Conservation (phyloP, 2,888 invertebrate species). For the Acanthoscelides obtectus region DNA sequence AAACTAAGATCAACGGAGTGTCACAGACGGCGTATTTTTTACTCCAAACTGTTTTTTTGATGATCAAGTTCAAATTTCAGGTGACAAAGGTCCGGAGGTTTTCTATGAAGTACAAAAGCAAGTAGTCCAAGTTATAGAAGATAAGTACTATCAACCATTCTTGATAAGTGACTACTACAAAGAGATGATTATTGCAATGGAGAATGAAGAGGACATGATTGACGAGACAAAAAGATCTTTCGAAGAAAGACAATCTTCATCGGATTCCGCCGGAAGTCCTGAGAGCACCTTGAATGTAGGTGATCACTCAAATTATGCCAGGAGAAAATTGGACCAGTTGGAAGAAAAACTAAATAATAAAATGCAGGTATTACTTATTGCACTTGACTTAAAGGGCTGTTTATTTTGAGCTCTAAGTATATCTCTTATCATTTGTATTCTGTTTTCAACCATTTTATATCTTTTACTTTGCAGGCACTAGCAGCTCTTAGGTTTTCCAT, state of each 20-base stretch:
- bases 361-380: conserved; percentile 61
- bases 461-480: conserved; percentile 67
- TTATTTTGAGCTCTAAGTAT: too few relatives aligned
- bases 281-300: conserved; percentile 59
- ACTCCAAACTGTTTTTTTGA: too few relatives aligned
- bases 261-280: conserved; percentile 53
- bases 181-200: conserved; percentile 62
- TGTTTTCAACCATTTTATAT: neutral
- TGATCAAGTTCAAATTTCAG: conserved; percentile 45
- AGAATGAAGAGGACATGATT: conserved; percentile 52
- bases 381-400: too few relatives aligned
- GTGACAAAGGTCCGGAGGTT: conserved; percentile 82
- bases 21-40: too few relatives aligned
- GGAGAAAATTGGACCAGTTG: conserved; percentile 75
- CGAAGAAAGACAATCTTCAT: conserved; percentile 55
- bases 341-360: conserved; percentile 83
- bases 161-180: conserved; percentile 82
- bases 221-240: conserved; percentile 43
- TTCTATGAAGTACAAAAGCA: conserved; percentile 83
- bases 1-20: too few relatives aligned
- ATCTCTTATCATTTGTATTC: too few relatives aligned
- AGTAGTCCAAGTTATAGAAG: conserved; percentile 74
- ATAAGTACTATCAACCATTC: conserved; percentile 86
- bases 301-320: conserved; percentile 78
- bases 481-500: conserved; percentile 77